phyloP scores from a whole-genome alignment of 2,888 invertebrate genomes.

The Amphipoea lucens region DNA sequence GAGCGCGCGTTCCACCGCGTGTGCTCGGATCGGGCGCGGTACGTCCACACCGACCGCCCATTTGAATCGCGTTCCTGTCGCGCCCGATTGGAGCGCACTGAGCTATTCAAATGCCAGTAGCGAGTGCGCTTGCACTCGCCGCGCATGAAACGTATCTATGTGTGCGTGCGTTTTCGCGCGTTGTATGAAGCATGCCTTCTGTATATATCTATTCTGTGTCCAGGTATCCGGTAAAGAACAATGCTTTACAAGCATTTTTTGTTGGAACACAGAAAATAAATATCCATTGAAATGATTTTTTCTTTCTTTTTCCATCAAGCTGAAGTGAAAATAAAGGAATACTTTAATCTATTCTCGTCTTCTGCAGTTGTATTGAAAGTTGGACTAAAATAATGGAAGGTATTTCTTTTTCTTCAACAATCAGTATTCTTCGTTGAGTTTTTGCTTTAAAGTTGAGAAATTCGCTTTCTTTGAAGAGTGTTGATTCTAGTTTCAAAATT shows the following conservation, averaged over 20 bases:
- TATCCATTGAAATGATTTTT: constrained; percentile 47
- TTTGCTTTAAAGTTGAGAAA: constrained; percentile 11
- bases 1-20: too few species aligned
- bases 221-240: constrained; percentile 26
- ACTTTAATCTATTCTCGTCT: constrained; percentile 48
- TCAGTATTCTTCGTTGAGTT: constrained; percentile 31
- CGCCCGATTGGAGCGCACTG: neutral
- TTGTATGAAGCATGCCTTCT: neutral
- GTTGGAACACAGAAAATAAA: constrained; percentile 55
- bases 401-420: constrained; percentile 44
- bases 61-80: neutral
- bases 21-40: too few species aligned
- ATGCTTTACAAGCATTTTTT: constrained; percentile 56
- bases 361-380: constrained; percentile 42
- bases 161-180: neutral
- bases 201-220: neutral
- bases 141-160: neutral
- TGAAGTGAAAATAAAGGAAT: constrained; percentile 41
- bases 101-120: neutral
- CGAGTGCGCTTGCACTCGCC: neutral
- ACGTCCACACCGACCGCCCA: too few species aligned
- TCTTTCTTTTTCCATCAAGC: constrained; percentile 39
- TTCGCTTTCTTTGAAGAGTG: neutral
- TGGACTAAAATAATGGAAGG: constrained; percentile 35
- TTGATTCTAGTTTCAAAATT: neutral